Conservation (phyloP, 2,113 vertebrate species). For the Numenius arquata region DNA sequence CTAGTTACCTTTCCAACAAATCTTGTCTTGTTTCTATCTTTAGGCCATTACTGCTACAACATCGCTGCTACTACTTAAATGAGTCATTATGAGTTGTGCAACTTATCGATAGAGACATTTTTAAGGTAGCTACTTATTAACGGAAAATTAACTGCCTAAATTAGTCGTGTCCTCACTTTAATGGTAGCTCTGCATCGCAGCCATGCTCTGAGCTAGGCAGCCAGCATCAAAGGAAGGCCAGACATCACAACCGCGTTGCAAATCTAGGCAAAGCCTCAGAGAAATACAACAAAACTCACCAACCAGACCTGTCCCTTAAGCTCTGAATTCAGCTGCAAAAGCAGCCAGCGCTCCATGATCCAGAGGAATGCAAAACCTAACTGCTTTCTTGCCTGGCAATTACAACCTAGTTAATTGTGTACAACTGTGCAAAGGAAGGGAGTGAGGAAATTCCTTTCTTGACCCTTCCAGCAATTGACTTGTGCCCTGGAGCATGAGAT, state of each 20-base stretch:
- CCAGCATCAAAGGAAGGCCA: neutral
- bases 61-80: neutral
- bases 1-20: neutral
- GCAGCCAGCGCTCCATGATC: neutral
- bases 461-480: conserved; percentile 63
- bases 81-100: neutral
- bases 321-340: neutral
- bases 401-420: conserved; percentile 34
- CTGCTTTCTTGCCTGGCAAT: neutral
- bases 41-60: neutral
- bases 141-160: neutral
- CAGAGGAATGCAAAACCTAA: conserved; percentile 7
- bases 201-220: neutral
- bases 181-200: neutral
- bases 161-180: neutral
- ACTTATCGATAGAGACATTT: neutral
- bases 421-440: conserved; percentile 35
- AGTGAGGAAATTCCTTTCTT: conserved; percentile 52
- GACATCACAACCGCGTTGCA: neutral
- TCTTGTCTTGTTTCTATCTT: neutral
- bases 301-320: neutral
- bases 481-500: conserved; percentile 44
- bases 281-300: neutral
- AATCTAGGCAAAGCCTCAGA: neutral
- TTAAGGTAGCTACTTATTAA: neutral